phyloP scores from a whole-genome alignment of 2,113 vertebrate species.

The Notothenia rossii region DNA sequence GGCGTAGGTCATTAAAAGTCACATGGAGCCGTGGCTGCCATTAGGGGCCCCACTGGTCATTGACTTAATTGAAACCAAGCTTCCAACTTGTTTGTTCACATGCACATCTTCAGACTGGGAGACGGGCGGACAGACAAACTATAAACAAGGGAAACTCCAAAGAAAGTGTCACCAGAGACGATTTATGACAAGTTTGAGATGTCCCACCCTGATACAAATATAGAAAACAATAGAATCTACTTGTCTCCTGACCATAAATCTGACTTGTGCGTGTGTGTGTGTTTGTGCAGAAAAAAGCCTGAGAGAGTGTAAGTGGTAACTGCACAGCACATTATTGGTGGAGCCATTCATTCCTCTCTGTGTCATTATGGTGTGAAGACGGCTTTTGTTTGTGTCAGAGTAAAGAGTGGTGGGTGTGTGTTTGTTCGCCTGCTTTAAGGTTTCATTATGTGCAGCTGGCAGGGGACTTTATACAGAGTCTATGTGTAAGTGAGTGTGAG shows the following conservation, averaged over 20 bases:
- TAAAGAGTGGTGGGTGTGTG: constrained; percentile 61
- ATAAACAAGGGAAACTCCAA: constrained; percentile 50
- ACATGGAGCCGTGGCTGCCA: constrained; percentile 26
- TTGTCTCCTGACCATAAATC: constrained; percentile 65
- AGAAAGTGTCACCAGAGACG: constrained; percentile 1
- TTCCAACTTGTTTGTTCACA: constrained; percentile 42
- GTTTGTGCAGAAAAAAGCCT: not conserved
- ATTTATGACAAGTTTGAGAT: constrained; percentile 51
- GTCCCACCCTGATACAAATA: constrained; percentile 47
- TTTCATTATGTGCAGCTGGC: constrained; percentile 70
- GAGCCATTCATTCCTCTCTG: constrained; percentile 34
- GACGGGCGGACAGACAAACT: constrained; percentile 1
- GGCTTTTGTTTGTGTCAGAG: constrained; percentile 66
- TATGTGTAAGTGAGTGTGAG: constrained; percentile 23
- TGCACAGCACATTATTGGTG: constrained; percentile 45
- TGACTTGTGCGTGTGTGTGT: not conserved
- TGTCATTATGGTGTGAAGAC: constrained; percentile 63
- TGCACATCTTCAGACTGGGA: not conserved
- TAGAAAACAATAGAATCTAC: constrained; percentile 73
- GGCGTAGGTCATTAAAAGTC: constrained; percentile 34
- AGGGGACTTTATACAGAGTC: constrained; percentile 32
- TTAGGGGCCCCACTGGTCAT: constrained; percentile 26
- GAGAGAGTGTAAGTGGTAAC: constrained; percentile 28
- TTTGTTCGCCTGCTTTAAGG: constrained; percentile 64
- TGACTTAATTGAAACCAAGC: constrained; percentile 24